Percentiles rank a stretch among this genome's conserved stretches.
Conservation (phyloP, 2,888 invertebrate species). For the Lepidocyrtoides sp. region DNA sequence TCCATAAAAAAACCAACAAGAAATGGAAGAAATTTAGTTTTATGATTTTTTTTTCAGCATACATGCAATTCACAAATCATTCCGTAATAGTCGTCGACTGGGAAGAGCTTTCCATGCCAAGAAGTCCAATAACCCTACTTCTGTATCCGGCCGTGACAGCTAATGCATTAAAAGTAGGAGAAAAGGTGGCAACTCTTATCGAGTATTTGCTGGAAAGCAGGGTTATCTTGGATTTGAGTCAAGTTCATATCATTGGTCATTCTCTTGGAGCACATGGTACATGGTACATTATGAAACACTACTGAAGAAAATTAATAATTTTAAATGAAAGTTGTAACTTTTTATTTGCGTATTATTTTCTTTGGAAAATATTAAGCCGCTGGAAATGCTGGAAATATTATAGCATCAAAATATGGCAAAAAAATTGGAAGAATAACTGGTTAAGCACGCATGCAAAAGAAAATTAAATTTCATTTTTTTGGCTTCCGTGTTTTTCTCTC, state of each 20-base stretch:
- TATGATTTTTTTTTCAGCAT: constrained; percentile 51
- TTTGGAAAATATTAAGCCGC: constrained; percentile 57
- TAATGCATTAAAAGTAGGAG: constrained; percentile 69
- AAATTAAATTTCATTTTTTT: too few species aligned
- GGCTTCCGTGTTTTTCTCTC: too few species aligned
- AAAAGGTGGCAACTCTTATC: constrained; percentile 63
- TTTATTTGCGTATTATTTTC: neutral
- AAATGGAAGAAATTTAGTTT: neutral
- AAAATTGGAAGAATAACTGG: constrained; percentile 82
- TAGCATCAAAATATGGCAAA: constrained; percentile 54
- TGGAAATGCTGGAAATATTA: constrained; percentile 77
- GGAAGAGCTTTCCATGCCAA: constrained; percentile 63
- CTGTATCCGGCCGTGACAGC: constrained; percentile 67
- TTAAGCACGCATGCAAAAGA: too few species aligned
- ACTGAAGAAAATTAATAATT: neutral
- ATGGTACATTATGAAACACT: neutral
- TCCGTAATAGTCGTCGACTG: constrained; percentile 74
- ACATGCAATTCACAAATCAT: constrained; percentile 65
- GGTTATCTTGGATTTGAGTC: constrained; percentile 58
- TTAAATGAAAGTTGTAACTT: neutral
- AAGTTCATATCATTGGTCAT: constrained; percentile 76
- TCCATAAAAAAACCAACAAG: neutral
- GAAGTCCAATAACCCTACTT: neutral
- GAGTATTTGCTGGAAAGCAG: constrained; percentile 60
- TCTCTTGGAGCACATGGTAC: constrained; percentile 67